These are phyloP conservation scores for Plectropomus leopardus DNA, from an alignment of 2,113 vertebrate species.

Conservation along the genomic window DNA sequence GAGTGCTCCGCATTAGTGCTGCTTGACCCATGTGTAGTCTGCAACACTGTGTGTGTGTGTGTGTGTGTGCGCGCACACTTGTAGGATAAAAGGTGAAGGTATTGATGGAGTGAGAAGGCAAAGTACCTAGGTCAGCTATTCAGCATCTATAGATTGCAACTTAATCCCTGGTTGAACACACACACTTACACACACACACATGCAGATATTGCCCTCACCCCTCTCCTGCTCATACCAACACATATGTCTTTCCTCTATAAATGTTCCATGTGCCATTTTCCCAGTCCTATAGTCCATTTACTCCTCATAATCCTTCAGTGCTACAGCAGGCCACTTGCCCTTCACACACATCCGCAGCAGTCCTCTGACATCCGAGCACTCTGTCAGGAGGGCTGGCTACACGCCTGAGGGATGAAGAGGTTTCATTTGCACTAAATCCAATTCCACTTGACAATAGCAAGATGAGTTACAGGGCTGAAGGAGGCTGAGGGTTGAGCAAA, in stretches of 20 bases:
- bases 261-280: background rate
- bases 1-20: conserved; percentile 33
- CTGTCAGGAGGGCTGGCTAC: conserved; percentile 23
- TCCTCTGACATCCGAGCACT: conserved; percentile 24
- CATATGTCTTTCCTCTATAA: conserved; percentile 4
- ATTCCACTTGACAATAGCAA: conserved; percentile 49
- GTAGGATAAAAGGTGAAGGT: conserved; percentile 56
- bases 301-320: background rate
- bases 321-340: conserved; percentile 23
- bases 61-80: conserved; percentile 6
- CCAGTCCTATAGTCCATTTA: conserved; percentile 21
- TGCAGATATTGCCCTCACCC: background rate
- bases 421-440: conserved; percentile 57
- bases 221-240: conserved; percentile 6
- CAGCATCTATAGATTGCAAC: conserved; percentile 53
- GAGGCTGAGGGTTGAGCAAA: conserved; percentile 51
- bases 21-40: conserved; percentile 17
- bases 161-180: conserved; percentile 41
- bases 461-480: conserved; percentile 39
- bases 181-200: background rate
- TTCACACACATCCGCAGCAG: conserved; percentile 16
- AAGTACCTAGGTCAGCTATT: conserved; percentile 60
- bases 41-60: conserved; percentile 9
- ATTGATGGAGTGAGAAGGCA: conserved; percentile 50
- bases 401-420: conserved; percentile 9